phyloP scores from a whole-genome alignment of 2,888 invertebrate genomes.

The Cheilosia urbana region DNA sequence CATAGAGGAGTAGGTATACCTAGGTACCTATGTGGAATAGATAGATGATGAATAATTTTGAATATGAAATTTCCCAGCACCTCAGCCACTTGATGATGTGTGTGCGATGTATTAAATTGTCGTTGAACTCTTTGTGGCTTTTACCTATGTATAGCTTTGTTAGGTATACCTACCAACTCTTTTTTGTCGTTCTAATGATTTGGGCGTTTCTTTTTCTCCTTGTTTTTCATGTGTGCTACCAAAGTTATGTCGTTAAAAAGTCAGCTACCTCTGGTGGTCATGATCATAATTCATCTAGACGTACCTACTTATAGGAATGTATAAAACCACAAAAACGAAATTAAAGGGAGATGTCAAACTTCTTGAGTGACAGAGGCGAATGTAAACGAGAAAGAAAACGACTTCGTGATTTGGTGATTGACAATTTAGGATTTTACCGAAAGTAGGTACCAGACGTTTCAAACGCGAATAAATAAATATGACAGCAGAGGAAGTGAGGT shows the following conservation, averaged over 20 bases:
- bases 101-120: constrained; percentile 51
- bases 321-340: constrained; percentile 9
- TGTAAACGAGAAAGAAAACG: too few relatives aligned
- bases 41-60: constrained; percentile 61
- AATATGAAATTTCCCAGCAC: constrained; percentile 43
- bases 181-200: background rate
- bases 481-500: too few relatives aligned
- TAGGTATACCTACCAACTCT: background rate
- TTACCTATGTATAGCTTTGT: constrained; percentile 1
- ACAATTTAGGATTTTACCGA: too few relatives aligned
- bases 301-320: background rate
- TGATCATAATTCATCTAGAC: constrained; percentile 47
- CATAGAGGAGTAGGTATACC: constrained; percentile 7
- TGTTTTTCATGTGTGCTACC: constrained; percentile 8
- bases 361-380: background rate
- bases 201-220: background rate
- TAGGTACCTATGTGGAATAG: constrained; percentile 8
- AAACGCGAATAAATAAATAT: too few relatives aligned
- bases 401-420: too few relatives aligned
- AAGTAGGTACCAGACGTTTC: too few relatives aligned
- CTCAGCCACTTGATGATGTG: constrained; percentile 14
- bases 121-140: constrained; percentile 60
- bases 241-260: constrained; percentile 59
- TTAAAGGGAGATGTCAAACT: constrained; percentile 2
- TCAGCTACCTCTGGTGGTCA: constrained; percentile 69